phyloP scores from a whole-genome alignment of 2,888 invertebrate genomes.

The Ectemnius lituratus region DNA sequence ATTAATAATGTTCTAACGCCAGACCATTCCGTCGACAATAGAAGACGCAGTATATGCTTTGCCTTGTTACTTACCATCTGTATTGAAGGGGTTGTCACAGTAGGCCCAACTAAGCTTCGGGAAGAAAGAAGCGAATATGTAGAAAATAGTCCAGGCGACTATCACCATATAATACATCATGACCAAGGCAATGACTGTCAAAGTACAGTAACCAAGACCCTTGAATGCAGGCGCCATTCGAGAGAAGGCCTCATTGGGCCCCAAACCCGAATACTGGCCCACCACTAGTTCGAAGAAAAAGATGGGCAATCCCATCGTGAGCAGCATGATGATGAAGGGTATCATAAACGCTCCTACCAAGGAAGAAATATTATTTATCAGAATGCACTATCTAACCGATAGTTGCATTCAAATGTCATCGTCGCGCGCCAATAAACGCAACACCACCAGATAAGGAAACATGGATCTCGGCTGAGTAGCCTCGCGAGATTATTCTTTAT shows the following conservation, averaged over 20 bases:
- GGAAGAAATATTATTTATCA: neutral
- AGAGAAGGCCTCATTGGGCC: conserved; percentile 83
- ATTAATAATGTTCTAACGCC: too few species aligned
- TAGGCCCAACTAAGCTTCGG: conserved; percentile 84
- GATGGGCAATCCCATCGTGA: conserved; percentile 88
- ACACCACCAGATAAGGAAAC: too few species aligned
- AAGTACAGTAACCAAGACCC: conserved; percentile 83
- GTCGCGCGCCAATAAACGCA: too few species aligned
- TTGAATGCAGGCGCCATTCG: conserved; percentile 81
- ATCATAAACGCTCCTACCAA: conserved; percentile 86
- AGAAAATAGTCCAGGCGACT: conserved; percentile 88
- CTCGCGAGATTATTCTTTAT: neutral
- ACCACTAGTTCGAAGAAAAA: conserved; percentile 89
- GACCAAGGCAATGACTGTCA: conserved; percentile 85
- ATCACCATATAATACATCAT: conserved; percentile 90
- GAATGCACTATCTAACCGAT: too few species aligned
- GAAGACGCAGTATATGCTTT: conserved; percentile 4
- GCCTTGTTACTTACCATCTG: conserved; percentile 79
- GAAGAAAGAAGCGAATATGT: conserved; percentile 85
- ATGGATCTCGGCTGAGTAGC: too few species aligned
- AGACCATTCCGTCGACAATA: neutral
- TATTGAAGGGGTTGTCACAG: conserved; percentile 83
- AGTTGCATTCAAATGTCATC: too few species aligned
- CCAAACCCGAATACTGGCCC: conserved; percentile 88
- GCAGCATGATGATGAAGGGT: conserved; percentile 86